Evolutionary conservation across 2,888 invertebrate species (phyloP).

Genomic region (Sepioteuthis lessoniana): DNA sequence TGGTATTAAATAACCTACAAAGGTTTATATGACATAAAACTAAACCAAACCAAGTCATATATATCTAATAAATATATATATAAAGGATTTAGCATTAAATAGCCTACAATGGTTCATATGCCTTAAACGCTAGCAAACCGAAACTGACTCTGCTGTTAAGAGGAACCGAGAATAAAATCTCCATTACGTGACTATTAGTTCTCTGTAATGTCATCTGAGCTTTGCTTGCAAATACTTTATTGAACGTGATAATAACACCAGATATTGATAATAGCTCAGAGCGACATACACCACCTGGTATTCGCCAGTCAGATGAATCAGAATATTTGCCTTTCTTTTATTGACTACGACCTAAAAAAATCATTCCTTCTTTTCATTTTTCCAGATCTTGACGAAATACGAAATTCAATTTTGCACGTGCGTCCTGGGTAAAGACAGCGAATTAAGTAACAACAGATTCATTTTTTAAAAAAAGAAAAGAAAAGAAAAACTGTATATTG

Average conservation of each 20-base stretch:
- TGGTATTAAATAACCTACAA: too few species aligned
- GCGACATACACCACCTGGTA: neutral
- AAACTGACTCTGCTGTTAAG: too few species aligned
- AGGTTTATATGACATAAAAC: too few species aligned
- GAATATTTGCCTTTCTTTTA: neutral
- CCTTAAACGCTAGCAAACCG: too few species aligned
- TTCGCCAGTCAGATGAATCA: neutral
- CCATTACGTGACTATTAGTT: neutral
- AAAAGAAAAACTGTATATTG: neutral
- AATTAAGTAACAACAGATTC: fast-evolving
- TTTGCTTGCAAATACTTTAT: neutral
- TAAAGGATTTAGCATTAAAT: too few species aligned
- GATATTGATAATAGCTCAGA: neutral
- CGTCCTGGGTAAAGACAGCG: neutral
- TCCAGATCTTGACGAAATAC: neutral
- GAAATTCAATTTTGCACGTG: neutral
- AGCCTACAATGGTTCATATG: too few species aligned
- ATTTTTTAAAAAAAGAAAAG: neutral
- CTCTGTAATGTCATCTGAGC: neutral
- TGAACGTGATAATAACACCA: neutral
- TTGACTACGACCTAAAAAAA: neutral
- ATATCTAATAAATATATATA: too few species aligned
- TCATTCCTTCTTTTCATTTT: neutral
- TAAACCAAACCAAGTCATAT: too few species aligned
- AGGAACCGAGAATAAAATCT: too few species aligned